Conservation (phyloP, 2,113 vertebrate species). For the Dasyornis broadbenti region DNA sequence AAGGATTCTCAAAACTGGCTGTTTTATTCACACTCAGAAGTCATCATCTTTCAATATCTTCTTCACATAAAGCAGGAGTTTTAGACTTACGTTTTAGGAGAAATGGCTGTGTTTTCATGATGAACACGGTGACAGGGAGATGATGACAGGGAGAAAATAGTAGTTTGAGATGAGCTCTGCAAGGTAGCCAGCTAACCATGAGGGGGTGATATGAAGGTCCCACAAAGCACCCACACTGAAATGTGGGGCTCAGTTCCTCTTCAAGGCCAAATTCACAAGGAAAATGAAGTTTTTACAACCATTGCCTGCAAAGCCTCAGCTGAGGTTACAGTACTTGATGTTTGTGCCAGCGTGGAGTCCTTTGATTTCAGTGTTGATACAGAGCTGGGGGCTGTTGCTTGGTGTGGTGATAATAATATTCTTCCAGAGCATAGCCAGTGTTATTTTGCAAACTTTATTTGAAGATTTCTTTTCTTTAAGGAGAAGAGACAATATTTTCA, state of each 20-base stretch:
- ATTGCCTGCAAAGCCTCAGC: background rate
- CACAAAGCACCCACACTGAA: background rate
- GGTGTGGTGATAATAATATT: background rate
- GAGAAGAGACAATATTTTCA: background rate
- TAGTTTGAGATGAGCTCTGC: fast-evolving
- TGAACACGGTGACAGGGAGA: no score
- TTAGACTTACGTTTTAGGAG: background rate
- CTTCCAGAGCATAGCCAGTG: background rate
- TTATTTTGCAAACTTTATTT: background rate
- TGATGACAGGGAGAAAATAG: background rate
- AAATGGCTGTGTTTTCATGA: background rate
- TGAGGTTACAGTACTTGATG: background rate
- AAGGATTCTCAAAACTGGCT: background rate
- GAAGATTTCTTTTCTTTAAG: background rate
- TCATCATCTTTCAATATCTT: background rate
- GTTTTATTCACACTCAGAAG: background rate
- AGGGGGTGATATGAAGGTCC: background rate
- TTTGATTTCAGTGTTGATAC: background rate
- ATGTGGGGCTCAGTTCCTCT: fast-evolving
- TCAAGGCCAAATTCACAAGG: background rate
- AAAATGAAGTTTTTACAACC: background rate
- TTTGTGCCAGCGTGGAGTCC: background rate
- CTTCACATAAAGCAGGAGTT: background rate
- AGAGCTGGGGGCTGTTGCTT: background rate
- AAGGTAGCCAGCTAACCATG: background rate